Percentiles rank a stretch among this genome's conserved stretches.
These are phyloP conservation scores for Drosophila flavopinicola DNA, from an alignment of 2,888 invertebrate species.

Conservation along the genomic window DNA sequence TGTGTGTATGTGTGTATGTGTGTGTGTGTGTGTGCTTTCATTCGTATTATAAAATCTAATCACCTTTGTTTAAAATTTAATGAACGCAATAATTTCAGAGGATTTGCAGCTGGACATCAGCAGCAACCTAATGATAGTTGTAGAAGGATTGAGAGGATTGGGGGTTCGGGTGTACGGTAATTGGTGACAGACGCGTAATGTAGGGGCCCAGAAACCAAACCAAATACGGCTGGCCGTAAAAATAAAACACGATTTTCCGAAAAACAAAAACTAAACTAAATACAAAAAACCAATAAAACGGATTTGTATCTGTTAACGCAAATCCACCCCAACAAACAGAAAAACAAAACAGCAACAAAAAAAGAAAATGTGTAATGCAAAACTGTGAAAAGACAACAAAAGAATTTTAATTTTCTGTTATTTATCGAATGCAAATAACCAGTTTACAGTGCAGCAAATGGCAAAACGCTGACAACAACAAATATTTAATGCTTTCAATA, in stretches of 20 bases:
- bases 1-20: slow-evolving; percentile 3
- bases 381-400: slow-evolving; percentile 54
- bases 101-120: slow-evolving; percentile 59
- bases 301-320: slow-evolving; percentile 67
- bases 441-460: slow-evolving; percentile 40
- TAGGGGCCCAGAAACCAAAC: slow-evolving; percentile 38
- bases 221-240: slow-evolving; percentile 48
- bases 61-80: slow-evolving; percentile 81
- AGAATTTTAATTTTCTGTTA: slow-evolving; percentile 60
- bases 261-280: slow-evolving; percentile 36
- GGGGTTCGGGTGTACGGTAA: slow-evolving; percentile 33
- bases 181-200: slow-evolving; percentile 56
- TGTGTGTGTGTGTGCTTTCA: slow-evolving; percentile 24
- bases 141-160: not conserved
- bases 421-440: slow-evolving; percentile 72
- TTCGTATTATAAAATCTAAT: slow-evolving; percentile 78
- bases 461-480: slow-evolving; percentile 26
- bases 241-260: slow-evolving; percentile 40
- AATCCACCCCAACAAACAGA: slow-evolving; percentile 27
- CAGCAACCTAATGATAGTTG: not conserved
- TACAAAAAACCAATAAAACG: slow-evolving; percentile 71
- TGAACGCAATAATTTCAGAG: slow-evolving; percentile 76
- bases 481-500: slow-evolving; percentile 55
- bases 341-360: slow-evolving; percentile 33
- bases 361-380: slow-evolving; percentile 9